These are phyloP conservation scores for Cisticola juncidis DNA, from an alignment of 2,113 vertebrate species.

Conservation along the genomic window DNA sequence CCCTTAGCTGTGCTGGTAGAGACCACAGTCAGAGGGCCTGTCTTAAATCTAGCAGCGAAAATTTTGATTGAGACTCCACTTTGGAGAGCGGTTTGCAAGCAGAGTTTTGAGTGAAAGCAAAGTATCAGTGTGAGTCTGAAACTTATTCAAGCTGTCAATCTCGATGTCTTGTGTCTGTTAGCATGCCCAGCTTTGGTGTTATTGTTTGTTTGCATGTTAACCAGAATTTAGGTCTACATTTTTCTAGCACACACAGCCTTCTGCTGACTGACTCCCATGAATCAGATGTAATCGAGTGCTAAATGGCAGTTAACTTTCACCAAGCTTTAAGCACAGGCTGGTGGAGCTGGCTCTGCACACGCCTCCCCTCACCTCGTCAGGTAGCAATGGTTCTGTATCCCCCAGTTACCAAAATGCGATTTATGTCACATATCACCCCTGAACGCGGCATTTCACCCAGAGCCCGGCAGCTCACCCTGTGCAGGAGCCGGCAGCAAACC, in stretches of 20 bases:
- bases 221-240: not conserved
- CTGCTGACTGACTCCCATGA: not conserved
- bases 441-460: not conserved
- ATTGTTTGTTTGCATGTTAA: constrained; percentile 16
- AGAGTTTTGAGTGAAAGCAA: constrained; percentile 56
- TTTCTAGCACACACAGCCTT: not conserved
- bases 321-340: not conserved
- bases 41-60: not conserved
- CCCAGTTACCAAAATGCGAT: not conserved
- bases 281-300: not conserved
- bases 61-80: not conserved
- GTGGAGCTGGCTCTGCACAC: not conserved
- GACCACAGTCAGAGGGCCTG: not conserved
- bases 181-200: constrained; percentile 3
- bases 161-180: constrained; percentile 53
- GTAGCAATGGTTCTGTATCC: not conserved
- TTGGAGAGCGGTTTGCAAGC: constrained; percentile 24
- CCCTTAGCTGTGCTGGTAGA: not conserved
- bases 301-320: not conserved
- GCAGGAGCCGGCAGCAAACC: not conserved
- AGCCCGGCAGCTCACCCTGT: not conserved
- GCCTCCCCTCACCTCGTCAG: not conserved
- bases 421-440: not conserved
- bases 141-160: constrained; percentile 68
- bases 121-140: constrained; percentile 65